Evolutionary conservation across 2,797 vertebrate species (phyloP).

Genomic region (Anniella stebbinsi): DNA sequence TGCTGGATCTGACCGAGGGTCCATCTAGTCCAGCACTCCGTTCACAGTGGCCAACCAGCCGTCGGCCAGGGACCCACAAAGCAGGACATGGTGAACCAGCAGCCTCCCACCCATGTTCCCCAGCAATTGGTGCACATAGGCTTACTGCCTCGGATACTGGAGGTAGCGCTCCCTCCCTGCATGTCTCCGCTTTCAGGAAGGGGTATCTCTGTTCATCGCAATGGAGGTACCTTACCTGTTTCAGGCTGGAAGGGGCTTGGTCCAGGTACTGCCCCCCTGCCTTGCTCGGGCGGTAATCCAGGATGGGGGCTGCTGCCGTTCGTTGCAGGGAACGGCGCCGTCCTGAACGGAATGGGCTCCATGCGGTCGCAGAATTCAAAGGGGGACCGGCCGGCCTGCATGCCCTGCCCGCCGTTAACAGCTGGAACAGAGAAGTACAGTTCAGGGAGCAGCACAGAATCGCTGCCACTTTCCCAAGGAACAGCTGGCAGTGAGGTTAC

Average conservation of each 20-base stretch:
- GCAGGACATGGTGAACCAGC: too few species aligned
- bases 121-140: too few species aligned
- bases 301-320: constrained; percentile 83
- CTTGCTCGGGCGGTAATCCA: constrained; percentile 73
- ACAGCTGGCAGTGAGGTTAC: accelerated
- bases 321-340: constrained; percentile 79
- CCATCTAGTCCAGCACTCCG: too few species aligned
- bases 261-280: constrained; percentile 60
- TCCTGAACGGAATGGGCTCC: constrained; percentile 79
- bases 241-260: constrained; percentile 81
- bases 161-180: too few species aligned
- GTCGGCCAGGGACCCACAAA: too few species aligned
- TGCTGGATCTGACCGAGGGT: too few species aligned
- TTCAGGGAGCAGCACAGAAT: neutral
- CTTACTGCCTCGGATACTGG: too few species aligned
- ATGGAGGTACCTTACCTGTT: constrained; percentile 75
- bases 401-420: constrained; percentile 77
- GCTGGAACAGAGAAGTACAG: constrained; percentile 51
- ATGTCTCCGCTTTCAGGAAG: neutral
- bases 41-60: too few species aligned
- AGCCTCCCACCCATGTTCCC: too few species aligned
- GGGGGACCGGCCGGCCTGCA: constrained; percentile 79
- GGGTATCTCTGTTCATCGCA: too few species aligned
- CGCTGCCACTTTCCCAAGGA: accelerated
- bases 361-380: constrained; percentile 86